Base-by-base conservation (phyloP, 2,797 vertebrate genomes). In the Atherinosoma microstoma region DNA sequence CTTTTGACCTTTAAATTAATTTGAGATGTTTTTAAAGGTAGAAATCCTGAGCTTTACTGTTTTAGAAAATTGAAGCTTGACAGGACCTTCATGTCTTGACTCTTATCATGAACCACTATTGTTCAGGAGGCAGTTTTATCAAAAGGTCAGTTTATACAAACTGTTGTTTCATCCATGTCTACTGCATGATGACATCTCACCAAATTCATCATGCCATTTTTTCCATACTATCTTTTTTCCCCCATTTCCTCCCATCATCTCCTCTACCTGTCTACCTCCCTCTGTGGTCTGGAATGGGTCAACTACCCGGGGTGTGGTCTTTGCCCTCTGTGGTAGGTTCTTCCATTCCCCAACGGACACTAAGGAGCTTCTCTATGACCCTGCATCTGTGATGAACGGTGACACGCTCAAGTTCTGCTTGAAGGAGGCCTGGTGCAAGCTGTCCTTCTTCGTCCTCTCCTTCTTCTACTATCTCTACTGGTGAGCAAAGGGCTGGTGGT, bases 391-490 rank as follows among this genome's bases (percentile, higher is more conserved):
- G 89, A 99, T 99, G 97, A 98, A 98, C 0, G 97, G 96, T 0
- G 97, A 98, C 79, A 98, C 97, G 2, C 93, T 99, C 81, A 97
- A 95, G 87, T 98, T 98, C 94, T 99, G 98, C 87, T 95, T 97
- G 90, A 98, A 98, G 92, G 98, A 99, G 89, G 97, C 98, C 75
- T 99, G 98, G 98, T 99, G 98, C 90, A 99, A 99, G 93, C 94
- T 99, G 92, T 97, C 96, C 75, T 99, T 99, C 93, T 99, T 99
- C 32, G 95, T 99, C 71, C 96, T 99, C 32, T 99, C 98, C 71
- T 99, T 98, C 95, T 98, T 99, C 95, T 99, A 99, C 94, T 99
- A 99, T 95, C 96, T 99, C 78, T 99, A 99, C 93, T 98, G 97
- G 98, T 99, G 93, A 95, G 97, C 75, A 56, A 10, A 24, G 11